These are phyloP conservation scores for Bombylius discolor DNA, from an alignment of 2,888 invertebrate species.

Conservation along the genomic window DNA sequence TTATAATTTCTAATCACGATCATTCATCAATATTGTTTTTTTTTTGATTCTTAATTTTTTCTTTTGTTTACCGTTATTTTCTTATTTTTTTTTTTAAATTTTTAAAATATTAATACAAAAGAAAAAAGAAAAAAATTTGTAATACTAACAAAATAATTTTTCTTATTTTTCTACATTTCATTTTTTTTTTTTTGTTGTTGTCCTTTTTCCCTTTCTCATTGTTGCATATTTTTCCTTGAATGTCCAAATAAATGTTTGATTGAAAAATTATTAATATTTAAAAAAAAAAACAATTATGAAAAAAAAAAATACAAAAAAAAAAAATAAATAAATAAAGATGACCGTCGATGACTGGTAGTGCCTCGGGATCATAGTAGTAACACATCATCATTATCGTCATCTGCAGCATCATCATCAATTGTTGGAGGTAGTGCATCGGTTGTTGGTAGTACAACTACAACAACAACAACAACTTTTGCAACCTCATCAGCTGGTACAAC, in stretches of 20 bases:
- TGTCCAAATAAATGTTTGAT: background rate
- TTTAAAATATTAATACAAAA: too few species aligned
- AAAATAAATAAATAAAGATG: conserved; percentile 21
- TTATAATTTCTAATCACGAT: background rate
- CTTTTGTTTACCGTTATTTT: too few species aligned
- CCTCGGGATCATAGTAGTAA: conserved; percentile 27
- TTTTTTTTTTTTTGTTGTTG: too few species aligned
- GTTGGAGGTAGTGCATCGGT: conserved; percentile 14
- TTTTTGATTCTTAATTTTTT: background rate
- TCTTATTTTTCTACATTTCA: too few species aligned
- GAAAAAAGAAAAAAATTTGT: too few species aligned
- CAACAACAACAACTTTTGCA: background rate
- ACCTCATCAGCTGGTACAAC: conserved; percentile 2
- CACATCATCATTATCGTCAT: conserved; percentile 23
- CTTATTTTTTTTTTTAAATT: too few species aligned
- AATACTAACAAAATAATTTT: too few species aligned
- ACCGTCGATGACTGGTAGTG: conserved; percentile 37
- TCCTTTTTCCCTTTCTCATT: too few species aligned
- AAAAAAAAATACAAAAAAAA: background rate
- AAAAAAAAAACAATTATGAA: background rate
- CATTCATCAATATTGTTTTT: background rate
- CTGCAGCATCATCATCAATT: conserved; percentile 24
- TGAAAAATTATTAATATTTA: background rate
- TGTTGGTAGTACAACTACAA: conserved; percentile 6
- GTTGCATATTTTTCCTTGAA: too few species aligned